Conservation (phyloP, 2,113 vertebrate genomes). For the Camelus dromedarius region DNA sequence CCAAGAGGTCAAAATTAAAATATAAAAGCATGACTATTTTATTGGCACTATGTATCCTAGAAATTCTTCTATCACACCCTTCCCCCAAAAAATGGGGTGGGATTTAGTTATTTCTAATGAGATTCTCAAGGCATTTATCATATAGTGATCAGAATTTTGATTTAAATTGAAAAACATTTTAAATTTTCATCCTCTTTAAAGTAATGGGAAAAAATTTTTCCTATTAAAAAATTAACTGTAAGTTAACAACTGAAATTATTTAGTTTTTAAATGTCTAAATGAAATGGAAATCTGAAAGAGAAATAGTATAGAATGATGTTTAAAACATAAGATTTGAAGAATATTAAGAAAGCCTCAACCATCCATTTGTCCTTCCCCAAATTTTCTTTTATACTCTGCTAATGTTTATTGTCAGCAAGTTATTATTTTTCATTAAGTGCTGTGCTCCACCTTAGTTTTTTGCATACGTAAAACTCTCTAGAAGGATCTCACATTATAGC, state of each 20-base stretch:
- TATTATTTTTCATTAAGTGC: not conserved
- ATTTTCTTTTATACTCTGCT: conserved; percentile 8
- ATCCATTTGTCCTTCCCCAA: not conserved
- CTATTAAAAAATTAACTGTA: not conserved
- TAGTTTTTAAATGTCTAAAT: not conserved
- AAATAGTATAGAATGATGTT: not conserved
- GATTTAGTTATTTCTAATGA: not conserved
- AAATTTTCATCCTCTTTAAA: not conserved
- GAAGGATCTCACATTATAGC: not conserved
- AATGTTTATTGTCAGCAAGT: not conserved
- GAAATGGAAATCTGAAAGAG: not conserved
- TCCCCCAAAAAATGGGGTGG: not conserved
- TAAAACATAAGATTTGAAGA: not conserved
- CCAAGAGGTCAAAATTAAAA: conserved; percentile 33
- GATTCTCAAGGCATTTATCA: not conserved
- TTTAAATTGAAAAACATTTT: not conserved
- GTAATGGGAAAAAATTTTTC: not conserved
- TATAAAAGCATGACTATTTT: not conserved
- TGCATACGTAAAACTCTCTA: not conserved
- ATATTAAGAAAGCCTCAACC: not conserved
- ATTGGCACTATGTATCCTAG: not conserved
- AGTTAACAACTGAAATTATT: not conserved
- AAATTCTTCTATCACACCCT: not conserved
- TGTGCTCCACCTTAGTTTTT: not conserved
- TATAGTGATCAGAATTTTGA: not conserved